Evolutionary conservation across 2,888 invertebrate genomes (phyloP).

Genomic region (Osmoderma eremita): DNA sequence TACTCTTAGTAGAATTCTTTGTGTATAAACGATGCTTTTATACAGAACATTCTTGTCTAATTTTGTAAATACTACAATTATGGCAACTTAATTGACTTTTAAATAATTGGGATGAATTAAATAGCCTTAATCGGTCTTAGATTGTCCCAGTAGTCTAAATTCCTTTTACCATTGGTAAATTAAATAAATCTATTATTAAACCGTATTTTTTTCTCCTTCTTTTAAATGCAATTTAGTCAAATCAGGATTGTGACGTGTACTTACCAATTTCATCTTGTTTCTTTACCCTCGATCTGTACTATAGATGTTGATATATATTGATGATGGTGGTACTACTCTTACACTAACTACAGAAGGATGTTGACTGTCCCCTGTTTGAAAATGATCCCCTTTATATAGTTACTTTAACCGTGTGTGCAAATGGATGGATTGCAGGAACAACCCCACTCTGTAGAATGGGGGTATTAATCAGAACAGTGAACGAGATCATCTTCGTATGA

Average conservation of each 20-base stretch:
- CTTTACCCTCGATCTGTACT: not conserved
- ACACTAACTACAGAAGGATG: constrained; percentile 45
- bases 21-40: not conserved
- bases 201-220: no score
- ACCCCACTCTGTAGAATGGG: constrained; percentile 54
- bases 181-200: no score
- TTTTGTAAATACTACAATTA: not conserved
- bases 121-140: no score
- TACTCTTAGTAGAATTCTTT: no score
- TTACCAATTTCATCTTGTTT: constrained; percentile 52
- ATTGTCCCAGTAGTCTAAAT: no score
- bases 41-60: not conserved
- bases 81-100: not conserved
- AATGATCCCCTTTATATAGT: constrained; percentile 56
- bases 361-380: constrained; percentile 49
- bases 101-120: constrained; percentile 3
- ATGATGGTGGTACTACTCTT: constrained; percentile 40
- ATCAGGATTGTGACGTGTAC: constrained; percentile 29
- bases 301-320: constrained; percentile 12
- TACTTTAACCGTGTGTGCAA: constrained; percentile 50
- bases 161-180: no score
- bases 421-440: constrained; percentile 44
- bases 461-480: constrained; percentile 56
- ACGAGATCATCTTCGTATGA: constrained; percentile 57
- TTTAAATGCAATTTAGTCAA: not conserved